phyloP scores from a whole-genome alignment of 2,113 vertebrate species.

The Fukomys damarensis region DNA sequence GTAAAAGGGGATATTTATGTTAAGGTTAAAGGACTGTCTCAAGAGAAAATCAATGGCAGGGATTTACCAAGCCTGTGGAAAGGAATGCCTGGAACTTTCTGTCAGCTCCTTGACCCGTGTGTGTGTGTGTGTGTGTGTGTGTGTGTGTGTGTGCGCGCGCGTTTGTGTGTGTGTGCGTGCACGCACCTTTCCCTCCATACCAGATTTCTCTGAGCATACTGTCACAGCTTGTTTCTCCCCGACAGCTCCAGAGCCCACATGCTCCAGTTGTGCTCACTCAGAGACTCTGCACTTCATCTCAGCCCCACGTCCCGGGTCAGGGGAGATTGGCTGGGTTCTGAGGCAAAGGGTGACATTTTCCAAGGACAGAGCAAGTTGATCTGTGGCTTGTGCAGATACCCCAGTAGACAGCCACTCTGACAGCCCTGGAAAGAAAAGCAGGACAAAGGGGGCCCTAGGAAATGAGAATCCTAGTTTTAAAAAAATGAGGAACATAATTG shows the following conservation, averaged over 20 bases:
- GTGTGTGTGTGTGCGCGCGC: background rate
- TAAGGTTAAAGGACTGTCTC: background rate
- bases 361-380: background rate
- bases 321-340: background rate
- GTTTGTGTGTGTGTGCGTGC: too few species aligned
- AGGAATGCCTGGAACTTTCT: background rate
- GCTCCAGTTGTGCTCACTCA: background rate
- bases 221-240: background rate
- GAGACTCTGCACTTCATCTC: background rate
- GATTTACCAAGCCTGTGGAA: background rate
- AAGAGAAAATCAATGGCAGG: background rate
- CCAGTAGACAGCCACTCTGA: background rate
- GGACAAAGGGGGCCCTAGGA: background rate
- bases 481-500: background rate
- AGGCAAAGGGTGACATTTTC: background rate
- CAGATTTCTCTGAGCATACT: background rate
- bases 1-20: background rate
- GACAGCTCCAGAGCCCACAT: background rate
- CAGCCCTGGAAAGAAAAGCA: background rate
- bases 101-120: too few species aligned
- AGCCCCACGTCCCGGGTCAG: background rate
- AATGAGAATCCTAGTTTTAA: background rate
- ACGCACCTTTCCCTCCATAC: background rate
- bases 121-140: background rate
- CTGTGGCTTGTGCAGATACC: background rate